Evolutionary conservation across 2,113 vertebrate species (phyloP).

Genomic region (Puntigrus tetrazona): DNA sequence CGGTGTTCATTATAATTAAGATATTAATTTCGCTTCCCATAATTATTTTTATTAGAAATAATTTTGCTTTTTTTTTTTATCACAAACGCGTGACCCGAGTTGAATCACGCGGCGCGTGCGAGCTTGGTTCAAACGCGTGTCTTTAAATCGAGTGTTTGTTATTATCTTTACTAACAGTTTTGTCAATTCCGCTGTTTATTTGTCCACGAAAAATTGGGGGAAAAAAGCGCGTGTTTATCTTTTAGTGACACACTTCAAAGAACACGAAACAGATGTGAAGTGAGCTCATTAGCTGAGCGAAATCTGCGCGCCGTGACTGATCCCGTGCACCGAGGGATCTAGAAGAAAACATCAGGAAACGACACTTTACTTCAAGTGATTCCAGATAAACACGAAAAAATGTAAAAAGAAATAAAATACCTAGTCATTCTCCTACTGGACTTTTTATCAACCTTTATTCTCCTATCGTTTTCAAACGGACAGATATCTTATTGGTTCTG

Average conservation of each 20-base stretch:
- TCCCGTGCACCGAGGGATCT: constrained; percentile 15
- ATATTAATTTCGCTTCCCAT: not conserved
- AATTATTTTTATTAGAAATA: not conserved
- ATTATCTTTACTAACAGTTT: not conserved
- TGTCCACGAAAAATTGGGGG: constrained; percentile 13
- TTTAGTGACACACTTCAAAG: constrained; percentile 46
- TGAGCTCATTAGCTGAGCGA: constrained; percentile 50
- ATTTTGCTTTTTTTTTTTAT: not conserved
- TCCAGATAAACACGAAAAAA: not conserved
- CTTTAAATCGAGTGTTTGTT: not conserved
- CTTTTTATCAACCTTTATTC: not conserved
- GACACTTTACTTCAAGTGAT: not conserved
- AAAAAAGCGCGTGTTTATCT: constrained; percentile 13
- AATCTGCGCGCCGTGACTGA: constrained; percentile 33
- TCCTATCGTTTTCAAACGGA: not conserved
- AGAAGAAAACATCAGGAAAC: not conserved
- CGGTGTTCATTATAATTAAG: too few species aligned
- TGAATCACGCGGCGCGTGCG: too few species aligned
- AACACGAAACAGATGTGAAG: constrained; percentile 48
- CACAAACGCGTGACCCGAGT: not conserved
- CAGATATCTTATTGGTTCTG: not conserved
- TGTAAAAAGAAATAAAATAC: not conserved
- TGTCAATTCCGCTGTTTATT: not conserved
- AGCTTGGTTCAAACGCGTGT: too few species aligned
- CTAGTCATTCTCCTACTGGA: not conserved